Base-by-base conservation (phyloP, 2,797 vertebrate genomes). In the Protosalanx chinensis region DNA sequence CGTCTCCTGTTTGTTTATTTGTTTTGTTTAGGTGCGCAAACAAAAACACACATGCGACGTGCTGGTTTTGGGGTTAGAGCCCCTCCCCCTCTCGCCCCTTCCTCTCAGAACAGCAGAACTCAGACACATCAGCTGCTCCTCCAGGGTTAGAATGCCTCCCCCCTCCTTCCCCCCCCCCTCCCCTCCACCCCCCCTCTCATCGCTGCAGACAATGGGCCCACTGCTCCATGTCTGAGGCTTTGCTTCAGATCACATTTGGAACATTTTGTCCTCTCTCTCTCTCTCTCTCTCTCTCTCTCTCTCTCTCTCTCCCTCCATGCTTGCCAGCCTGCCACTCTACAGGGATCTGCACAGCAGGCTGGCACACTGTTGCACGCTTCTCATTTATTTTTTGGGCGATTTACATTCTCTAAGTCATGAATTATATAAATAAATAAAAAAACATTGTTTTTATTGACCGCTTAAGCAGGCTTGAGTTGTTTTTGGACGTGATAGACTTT, bases 191-290 rank as follows among this genome's bases (percentile, higher is more conserved):
- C 51, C 58, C 70, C 35, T 72, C 15, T 23, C 4, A 3, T 12
- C 49, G n/a, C 37, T 20, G 59, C 62, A 77, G 72, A 84, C 81
- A 79, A 64, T 82, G 64, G 73, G 32, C 68, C 71, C 27, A 60
- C 66, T 20, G 32, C 59, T 67, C 66, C 78, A 77, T 63, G 60
- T 72, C 72, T 56, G 69, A 71, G 70, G 73, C 78, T 75, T 88
- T 86, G 81, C 62, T 56, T 59, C 74, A 66, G 76, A 68, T 78
- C 76, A 79, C 3, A 67, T 83, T 59, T 70, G 84, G 87, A 88
- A 91, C 87, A 89, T 89, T 88, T 79, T 89, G 88, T 91, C 84
- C 87, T 78, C 64, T 66, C 2, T 2, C 61, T 75, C 82, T 23
- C 72, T 79, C 23, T 27, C 23, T 27, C 23, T 27, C 23, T 27